phyloP scores from a whole-genome alignment of 2,888 invertebrate genomes.

The Torymus aiolomorphi region DNA sequence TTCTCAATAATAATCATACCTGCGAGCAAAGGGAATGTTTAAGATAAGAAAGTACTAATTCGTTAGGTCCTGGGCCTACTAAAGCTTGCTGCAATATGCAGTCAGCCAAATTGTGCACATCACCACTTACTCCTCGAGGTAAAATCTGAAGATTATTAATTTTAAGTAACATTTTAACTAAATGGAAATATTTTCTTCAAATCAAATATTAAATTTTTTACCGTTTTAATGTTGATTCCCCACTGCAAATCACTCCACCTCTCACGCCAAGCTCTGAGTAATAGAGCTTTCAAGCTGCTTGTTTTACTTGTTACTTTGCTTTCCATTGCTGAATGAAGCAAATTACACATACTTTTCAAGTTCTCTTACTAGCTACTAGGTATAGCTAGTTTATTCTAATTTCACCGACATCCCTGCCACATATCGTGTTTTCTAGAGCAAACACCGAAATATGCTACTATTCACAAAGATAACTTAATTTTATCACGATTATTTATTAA shows the following conservation, averaged over 20 bases:
- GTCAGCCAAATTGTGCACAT: constrained; percentile 94
- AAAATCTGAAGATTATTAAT: constrained; percentile 77
- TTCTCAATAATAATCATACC: constrained; percentile 69
- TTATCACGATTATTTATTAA: too few species aligned
- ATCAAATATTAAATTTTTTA: constrained; percentile 65
- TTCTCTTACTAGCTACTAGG: background rate
- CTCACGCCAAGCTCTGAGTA: constrained; percentile 94
- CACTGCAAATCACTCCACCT: constrained; percentile 96
- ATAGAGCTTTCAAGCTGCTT: constrained; percentile 86
- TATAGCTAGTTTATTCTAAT: too few species aligned
- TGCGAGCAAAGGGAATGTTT: constrained; percentile 94
- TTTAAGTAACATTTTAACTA: background rate
- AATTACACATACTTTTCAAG: constrained; percentile 53
- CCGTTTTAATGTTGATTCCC: constrained; percentile 97
- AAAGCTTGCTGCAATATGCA: constrained; percentile 95
- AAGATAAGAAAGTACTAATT: constrained; percentile 92
- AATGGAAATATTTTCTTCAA: background rate
- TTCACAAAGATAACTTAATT: too few species aligned
- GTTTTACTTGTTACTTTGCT: constrained; percentile 90
- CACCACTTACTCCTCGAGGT: constrained; percentile 93
- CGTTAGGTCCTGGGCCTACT: constrained; percentile 94
- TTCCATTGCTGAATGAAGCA: constrained; percentile 79
- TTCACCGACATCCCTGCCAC: too few species aligned
- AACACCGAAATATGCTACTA: too few species aligned
- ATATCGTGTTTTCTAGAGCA: too few species aligned